A percentile compares a stretch with the other conserved stretches of the same genome.
Conservation (phyloP, 2,113 vertebrate genomes). For the Symphodus melops region DNA sequence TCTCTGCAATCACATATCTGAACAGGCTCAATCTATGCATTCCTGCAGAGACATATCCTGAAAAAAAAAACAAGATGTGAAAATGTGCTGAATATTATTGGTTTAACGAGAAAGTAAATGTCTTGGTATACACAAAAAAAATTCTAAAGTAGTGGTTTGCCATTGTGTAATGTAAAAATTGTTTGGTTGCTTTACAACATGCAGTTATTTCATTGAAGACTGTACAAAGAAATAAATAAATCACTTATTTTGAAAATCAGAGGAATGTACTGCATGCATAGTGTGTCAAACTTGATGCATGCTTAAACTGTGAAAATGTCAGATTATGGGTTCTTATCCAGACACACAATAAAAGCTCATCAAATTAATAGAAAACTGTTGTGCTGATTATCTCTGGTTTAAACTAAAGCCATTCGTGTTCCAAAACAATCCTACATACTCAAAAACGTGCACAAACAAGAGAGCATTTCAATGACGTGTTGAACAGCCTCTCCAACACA, state of each 20-base stretch:
- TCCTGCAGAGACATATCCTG: constrained; percentile 24
- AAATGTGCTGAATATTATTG: constrained; percentile 16
- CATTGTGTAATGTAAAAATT: constrained; percentile 38
- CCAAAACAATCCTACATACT: constrained; percentile 41
- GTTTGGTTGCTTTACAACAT: constrained; percentile 65
- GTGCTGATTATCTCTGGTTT: constrained; percentile 52
- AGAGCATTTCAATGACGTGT: constrained; percentile 51
- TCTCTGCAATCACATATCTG: constrained; percentile 37
- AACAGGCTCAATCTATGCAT: not conserved
- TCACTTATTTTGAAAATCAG: constrained; percentile 40
- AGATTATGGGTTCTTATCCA: constrained; percentile 24
- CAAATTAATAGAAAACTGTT: constrained; percentile 35
- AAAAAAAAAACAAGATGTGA: constrained; percentile 42
- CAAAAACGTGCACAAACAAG: constrained; percentile 19
- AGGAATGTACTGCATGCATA: constrained; percentile 68
- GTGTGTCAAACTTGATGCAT: constrained; percentile 58
- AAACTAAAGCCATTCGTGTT: constrained; percentile 41
- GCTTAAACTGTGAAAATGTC: constrained; percentile 48
- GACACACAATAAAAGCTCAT: constrained; percentile 54
- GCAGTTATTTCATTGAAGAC: constrained; percentile 64
- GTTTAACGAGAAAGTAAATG: constrained; percentile 17
- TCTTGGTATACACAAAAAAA: constrained; percentile 32
- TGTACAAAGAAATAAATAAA: constrained; percentile 75
- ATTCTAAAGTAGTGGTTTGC: constrained; percentile 65
- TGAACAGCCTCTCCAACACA: constrained; percentile 30